Conservation (phyloP, 23 tunicate species). For the Styela clava region DNA sequence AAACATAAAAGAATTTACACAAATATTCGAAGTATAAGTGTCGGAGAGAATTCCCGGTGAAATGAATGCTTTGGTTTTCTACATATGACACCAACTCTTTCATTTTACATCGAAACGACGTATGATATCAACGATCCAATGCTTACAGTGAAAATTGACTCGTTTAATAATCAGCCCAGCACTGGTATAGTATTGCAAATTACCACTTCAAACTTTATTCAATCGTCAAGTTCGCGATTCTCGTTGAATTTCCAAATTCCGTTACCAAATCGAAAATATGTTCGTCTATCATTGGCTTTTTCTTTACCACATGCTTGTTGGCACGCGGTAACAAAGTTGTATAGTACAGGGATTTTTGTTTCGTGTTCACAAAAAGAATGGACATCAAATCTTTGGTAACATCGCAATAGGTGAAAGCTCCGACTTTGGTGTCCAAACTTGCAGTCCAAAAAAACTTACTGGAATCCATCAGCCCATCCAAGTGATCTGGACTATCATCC, state of each 20-base stretch:
- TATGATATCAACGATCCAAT: too few species aligned
- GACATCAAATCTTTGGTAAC: slow-evolving; percentile 75
- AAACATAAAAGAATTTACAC: too few species aligned
- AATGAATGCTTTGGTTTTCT: too few species aligned
- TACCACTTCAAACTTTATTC: too few species aligned
- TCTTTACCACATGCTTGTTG: neutral
- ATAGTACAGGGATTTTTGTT: slow-evolving; percentile 25
- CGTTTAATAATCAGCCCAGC: too few species aligned
- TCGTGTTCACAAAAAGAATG: slow-evolving; percentile 61
- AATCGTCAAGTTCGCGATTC: too few species aligned
- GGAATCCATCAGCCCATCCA: slow-evolving; percentile 59
- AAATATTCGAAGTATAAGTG: too few species aligned
- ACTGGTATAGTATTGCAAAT: too few species aligned
- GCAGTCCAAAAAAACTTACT: slow-evolving; percentile 91
- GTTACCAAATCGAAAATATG: neutral
- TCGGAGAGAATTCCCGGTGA: too few species aligned
- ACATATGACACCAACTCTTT: too few species aligned
- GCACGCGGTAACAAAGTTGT: slow-evolving; percentile 20
- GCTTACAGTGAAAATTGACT: too few species aligned
- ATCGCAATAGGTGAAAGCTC: slow-evolving; percentile 94
- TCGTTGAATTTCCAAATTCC: neutral
- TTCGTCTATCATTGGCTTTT: neutral
- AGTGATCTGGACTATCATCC: slow-evolving; percentile 74
- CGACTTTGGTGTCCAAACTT: slow-evolving; percentile 42
- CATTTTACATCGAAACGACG: too few species aligned